A percentile compares a stretch with the other conserved stretches of the same genome.
Conservation (phyloP, 2,888 invertebrate species). For the Drosophila lacicola region DNA sequence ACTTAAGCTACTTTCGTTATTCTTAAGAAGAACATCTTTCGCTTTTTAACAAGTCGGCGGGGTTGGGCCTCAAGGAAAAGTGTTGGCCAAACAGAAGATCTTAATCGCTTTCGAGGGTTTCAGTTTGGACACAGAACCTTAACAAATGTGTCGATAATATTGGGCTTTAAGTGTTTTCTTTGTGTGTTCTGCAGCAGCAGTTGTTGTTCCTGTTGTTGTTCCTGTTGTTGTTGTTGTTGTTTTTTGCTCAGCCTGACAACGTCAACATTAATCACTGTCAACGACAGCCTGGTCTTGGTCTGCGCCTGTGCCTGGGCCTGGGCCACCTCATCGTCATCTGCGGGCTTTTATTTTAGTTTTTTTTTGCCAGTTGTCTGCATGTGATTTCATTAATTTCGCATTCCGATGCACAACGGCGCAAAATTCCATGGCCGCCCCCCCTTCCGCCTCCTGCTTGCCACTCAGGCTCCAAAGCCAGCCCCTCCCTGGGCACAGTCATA, state of each 20-base stretch:
- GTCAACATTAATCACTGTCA: conserved; percentile 80
- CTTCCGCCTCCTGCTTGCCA: background rate
- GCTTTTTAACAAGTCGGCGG: conserved; percentile 50
- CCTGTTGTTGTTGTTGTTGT: conserved; percentile 11
- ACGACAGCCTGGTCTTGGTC: conserved; percentile 31
- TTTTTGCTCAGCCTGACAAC: conserved; percentile 33
- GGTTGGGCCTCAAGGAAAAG: conserved; percentile 42
- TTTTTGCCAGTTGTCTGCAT: conserved; percentile 58
- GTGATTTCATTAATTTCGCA: conserved; percentile 80
- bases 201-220: conserved; percentile 7
- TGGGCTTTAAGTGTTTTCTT: conserved; percentile 47
- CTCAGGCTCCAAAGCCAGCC: background rate
- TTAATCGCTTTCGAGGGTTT: conserved; percentile 46
- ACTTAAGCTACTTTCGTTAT: conserved; percentile 77
- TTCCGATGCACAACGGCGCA: conserved; percentile 77
- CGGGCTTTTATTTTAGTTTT: conserved; percentile 8
- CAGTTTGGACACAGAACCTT: conserved; percentile 12
- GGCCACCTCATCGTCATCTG: conserved; percentile 75
- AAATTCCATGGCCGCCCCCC: conserved; percentile 62
- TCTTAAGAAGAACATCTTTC: conserved; percentile 62
- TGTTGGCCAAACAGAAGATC: conserved; percentile 61
- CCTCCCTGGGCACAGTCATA: background rate
- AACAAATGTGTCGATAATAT: conserved; percentile 55
- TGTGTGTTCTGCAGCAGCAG: conserved; percentile 23
- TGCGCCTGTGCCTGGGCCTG: conserved; percentile 51